Evolutionary conservation across 2,888 invertebrate species (phyloP), one percentile per base, ranked within the genome.

Genomic region (Polyommatus iphigenia): DNA sequence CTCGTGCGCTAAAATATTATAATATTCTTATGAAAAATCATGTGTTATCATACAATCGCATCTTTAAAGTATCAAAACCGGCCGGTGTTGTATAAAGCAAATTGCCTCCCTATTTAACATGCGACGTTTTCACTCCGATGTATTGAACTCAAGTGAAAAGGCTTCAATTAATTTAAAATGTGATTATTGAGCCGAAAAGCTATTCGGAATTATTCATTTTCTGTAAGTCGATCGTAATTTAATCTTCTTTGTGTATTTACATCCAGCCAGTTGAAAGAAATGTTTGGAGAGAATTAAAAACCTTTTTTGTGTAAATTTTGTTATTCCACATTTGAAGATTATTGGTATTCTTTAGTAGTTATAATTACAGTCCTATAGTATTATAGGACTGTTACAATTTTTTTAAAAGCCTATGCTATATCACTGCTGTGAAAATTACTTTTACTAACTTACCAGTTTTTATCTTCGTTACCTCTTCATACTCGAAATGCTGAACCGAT

Each of bases 91-190:
- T 67, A 67, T 67, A 82, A 80, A 82, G 80, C 81, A 83, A 84
- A 84, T 83, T 83, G 83, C 81, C 81, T 82, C 83, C 81, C 84
- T 84, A 82, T 85, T 85, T 84, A 85, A 82, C 81, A 83, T 82
- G 83, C 84, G 80, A 80, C 79, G 80, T 78, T 81, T 76, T 75
- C 79, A 78, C 78, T 79, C 83, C 83, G 83, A 84, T 84, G 83
- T 83, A 81, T 81, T 79, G 79, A 72, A 82, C 80, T 77, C 81
- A 84, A 83, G 80, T 85, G 84, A 83, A 86, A 85, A 84, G 84
- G 84, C 80, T 84, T 84, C 82, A 86, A 86, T 85, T 86, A 84
- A 83, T 82, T 81, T 82, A 80, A 84, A 87, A 87, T 86, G 81
- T 85, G 83, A 85, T 85, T 84, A 85, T 80, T 80, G 82, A 82